Percentiles rank a stretch among this genome's conserved stretches.
phyloP scores from a whole-genome alignment of 35 echinoderm and acorn worm species.

The Stichopus chloronotus region DNA sequence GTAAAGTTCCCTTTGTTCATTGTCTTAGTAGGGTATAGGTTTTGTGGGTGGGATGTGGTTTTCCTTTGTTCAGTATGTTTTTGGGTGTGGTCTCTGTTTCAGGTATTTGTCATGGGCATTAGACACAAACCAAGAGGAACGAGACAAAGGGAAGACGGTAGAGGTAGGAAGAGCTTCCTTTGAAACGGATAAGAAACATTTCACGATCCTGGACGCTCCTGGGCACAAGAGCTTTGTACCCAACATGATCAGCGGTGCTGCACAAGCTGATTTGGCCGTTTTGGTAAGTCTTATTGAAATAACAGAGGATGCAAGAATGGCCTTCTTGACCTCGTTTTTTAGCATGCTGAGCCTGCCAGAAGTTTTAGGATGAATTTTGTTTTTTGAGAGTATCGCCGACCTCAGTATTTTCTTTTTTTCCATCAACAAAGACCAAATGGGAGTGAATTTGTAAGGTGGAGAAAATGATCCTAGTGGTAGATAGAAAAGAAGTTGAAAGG shows the following conservation, averaged over 20 bases:
- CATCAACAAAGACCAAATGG: no score
- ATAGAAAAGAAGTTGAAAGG: no score
- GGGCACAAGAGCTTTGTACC: constrained; percentile 97
- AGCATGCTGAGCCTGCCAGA: neutral
- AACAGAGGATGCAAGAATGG: neutral
- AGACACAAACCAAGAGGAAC: constrained; percentile 94
- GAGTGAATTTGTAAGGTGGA: no score
- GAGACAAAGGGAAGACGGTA: constrained; percentile 98
- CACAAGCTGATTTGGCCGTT: constrained; percentile 97
- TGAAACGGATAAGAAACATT: constrained; percentile 97
- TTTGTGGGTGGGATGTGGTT: no score
- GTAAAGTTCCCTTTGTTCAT: no score
- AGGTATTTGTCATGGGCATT: constrained; percentile 99
- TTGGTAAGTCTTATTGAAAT: constrained; percentile 66
- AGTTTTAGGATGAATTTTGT: neutral
- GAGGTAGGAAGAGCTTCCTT: constrained; percentile 97
- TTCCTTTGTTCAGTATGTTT: no score
- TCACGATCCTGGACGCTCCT: constrained; percentile 91
- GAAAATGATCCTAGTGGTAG: no score
- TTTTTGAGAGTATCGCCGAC: no score
- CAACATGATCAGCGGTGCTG: constrained; percentile 98
- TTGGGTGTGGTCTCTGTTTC: no score
- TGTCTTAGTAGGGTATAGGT: no score
- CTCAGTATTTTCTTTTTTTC: no score
- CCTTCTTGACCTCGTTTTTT: neutral